Conservation (phyloP, 2,113 vertebrate genomes). For the Silurus asotus region DNA sequence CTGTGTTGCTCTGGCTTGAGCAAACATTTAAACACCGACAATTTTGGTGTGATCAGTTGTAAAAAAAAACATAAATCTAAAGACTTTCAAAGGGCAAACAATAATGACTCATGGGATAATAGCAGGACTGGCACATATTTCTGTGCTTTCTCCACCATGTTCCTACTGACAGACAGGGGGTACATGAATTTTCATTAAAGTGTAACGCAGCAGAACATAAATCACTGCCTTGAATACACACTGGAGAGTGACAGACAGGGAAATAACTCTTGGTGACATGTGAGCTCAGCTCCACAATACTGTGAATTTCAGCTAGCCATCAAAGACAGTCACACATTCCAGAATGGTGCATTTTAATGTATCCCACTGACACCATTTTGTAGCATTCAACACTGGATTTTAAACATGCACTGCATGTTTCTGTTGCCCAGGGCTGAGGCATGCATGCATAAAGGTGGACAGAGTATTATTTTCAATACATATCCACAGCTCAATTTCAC, state of each 20-base stretch:
- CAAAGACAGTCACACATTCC: conserved; percentile 50
- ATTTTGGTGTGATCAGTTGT: conserved; percentile 7
- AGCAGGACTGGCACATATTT: conserved; percentile 46
- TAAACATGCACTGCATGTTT: conserved; percentile 37
- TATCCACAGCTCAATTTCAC: not conserved
- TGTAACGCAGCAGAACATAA: conserved; percentile 61
- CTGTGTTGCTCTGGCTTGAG: not conserved
- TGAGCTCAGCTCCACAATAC: conserved; percentile 52
- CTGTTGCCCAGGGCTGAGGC: not conserved
- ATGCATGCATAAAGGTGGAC: conserved; percentile 23
- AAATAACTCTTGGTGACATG: conserved; percentile 61
- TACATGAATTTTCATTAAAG: conserved; percentile 66
- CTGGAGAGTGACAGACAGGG: conserved; percentile 61
- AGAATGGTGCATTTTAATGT: conserved; percentile 52
- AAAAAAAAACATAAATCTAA: conserved; percentile 24
- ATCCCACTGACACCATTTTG: conserved; percentile 37
- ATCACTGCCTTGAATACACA: conserved; percentile 63
- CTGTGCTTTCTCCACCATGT: conserved; percentile 42
- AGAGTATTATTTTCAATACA: not conserved
- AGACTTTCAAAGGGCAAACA: conserved; percentile 39
- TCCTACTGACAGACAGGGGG: conserved; percentile 57
- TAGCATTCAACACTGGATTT: conserved; percentile 30
- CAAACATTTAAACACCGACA: not conserved
- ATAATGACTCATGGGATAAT: conserved; percentile 48
- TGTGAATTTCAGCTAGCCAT: conserved; percentile 53